phyloP scores from a whole-genome alignment of 2,113 vertebrate species.

The Actenoides hombroni region DNA sequence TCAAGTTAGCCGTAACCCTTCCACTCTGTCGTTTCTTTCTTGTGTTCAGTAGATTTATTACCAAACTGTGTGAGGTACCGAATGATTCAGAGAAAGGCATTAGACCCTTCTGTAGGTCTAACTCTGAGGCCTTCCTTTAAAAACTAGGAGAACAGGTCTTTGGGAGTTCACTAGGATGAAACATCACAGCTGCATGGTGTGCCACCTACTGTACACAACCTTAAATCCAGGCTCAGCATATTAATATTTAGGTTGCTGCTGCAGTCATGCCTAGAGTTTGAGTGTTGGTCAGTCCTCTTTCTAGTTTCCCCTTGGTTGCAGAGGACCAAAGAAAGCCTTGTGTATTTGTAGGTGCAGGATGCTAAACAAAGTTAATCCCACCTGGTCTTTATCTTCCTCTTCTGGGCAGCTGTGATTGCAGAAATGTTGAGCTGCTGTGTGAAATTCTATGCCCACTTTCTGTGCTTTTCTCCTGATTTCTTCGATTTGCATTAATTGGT shows the following conservation, averaged over 20 bases:
- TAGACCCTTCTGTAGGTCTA: background rate
- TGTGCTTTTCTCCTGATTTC: background rate
- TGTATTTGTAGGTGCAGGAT: background rate
- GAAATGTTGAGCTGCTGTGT: background rate
- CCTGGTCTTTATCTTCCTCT: background rate
- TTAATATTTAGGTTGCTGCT: background rate
- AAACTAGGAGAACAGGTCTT: background rate
- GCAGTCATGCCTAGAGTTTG: background rate
- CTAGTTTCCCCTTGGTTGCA: background rate
- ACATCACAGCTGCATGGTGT: accelerated
- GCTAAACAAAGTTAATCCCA: background rate
- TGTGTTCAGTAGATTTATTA: background rate
- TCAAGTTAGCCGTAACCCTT: background rate
- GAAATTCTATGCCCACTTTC: background rate
- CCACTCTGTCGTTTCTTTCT: background rate
- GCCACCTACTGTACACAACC: background rate
- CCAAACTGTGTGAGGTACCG: background rate
- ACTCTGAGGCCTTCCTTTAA: background rate
- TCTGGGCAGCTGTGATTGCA: background rate
- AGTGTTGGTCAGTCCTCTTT: background rate
- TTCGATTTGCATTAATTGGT: background rate
- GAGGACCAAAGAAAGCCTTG: background rate
- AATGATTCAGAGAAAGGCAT: background rate
- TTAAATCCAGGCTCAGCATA: background rate
- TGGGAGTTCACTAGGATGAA: background rate